Percentiles rank a stretch among this genome's conserved stretches.
phyloP scores from a whole-genome alignment of 2,888 invertebrate species.

The Koerneria pararmatus region DNA sequence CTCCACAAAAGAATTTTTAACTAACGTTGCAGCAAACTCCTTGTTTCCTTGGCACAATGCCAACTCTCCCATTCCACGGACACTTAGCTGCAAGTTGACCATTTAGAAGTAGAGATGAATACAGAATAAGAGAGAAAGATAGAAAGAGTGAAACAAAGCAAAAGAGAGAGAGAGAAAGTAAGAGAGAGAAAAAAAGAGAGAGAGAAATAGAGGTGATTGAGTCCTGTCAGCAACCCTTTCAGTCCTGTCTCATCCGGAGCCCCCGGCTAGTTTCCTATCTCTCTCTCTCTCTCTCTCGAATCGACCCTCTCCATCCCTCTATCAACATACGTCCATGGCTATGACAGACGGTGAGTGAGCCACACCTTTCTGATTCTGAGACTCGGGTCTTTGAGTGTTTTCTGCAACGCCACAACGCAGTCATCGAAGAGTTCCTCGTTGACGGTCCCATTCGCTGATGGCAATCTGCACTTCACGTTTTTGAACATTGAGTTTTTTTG shows the following conservation, averaged over 20 bases:
- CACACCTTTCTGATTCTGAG: constrained; percentile 41
- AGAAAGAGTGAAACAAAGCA: too few relatives aligned
- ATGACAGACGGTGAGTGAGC: too few relatives aligned
- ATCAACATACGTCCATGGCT: not conserved
- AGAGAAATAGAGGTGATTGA: too few relatives aligned
- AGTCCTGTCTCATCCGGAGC: too few relatives aligned
- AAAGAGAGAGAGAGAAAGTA: too few relatives aligned
- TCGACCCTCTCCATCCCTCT: not conserved
- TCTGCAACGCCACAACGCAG: constrained; percentile 36
- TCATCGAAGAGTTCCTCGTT: constrained; percentile 40
- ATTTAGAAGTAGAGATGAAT: too few relatives aligned
- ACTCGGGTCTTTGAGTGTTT: constrained; percentile 38
- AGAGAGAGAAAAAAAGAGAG: too few relatives aligned
- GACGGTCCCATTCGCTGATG: constrained; percentile 43
- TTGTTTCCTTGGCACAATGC: constrained; percentile 38
- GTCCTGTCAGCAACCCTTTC: too few relatives aligned
- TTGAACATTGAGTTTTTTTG: not conserved
- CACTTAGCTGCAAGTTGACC: constrained; percentile 38
- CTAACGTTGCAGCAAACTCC: too few relatives aligned
- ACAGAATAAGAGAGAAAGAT: too few relatives aligned
- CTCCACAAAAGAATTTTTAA: too few relatives aligned
- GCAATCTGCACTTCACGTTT: constrained; percentile 31
- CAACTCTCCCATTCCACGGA: constrained; percentile 46
- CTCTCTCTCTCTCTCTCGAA: not conserved
- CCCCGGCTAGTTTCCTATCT: too few relatives aligned